phyloP scores from a whole-genome alignment of 2,888 invertebrate species.

The Hydroisotoma schaefferi region DNA sequence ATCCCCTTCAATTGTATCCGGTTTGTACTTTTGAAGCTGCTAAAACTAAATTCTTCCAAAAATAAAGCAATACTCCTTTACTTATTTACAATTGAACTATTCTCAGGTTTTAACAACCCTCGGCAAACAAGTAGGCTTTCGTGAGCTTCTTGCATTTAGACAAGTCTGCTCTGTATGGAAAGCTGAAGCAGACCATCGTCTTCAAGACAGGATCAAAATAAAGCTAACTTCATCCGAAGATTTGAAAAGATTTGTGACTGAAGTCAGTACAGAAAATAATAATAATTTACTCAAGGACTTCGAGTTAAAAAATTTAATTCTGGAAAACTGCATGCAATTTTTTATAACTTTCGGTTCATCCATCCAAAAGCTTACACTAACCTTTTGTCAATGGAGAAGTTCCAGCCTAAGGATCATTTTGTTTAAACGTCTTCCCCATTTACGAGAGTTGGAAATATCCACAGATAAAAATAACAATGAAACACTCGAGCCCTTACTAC shows the following conservation, averaged over 20 bases:
- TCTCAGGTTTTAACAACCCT: constrained; percentile 21
- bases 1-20: constrained; percentile 27
- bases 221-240: not conserved
- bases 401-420: constrained; percentile 16
- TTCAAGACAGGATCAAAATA: constrained; percentile 14
- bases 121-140: constrained; percentile 16
- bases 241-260: constrained; percentile 6
- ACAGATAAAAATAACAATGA: constrained; percentile 3
- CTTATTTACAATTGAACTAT: not conserved
- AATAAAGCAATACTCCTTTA: not conserved
- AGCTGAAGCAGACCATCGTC: constrained; percentile 3
- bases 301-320: not conserved
- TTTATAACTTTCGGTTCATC: constrained; percentile 1
- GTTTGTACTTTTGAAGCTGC: constrained; percentile 9
- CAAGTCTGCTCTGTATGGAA: constrained; percentile 31
- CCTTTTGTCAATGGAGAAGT: constrained; percentile 16
- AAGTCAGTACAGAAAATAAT: not conserved
- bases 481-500: constrained; percentile 7
- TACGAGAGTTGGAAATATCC: constrained; percentile 12
- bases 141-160: constrained; percentile 19
- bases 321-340: not conserved
- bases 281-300: not conserved
- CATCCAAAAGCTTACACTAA: constrained; percentile 14
- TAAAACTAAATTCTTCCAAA: not conserved
- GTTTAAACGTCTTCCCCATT: constrained; percentile 21